These are phyloP conservation scores for Brachymystax lenok DNA, from an alignment of 2,797 vertebrate genomes.

Conservation along the genomic window DNA sequence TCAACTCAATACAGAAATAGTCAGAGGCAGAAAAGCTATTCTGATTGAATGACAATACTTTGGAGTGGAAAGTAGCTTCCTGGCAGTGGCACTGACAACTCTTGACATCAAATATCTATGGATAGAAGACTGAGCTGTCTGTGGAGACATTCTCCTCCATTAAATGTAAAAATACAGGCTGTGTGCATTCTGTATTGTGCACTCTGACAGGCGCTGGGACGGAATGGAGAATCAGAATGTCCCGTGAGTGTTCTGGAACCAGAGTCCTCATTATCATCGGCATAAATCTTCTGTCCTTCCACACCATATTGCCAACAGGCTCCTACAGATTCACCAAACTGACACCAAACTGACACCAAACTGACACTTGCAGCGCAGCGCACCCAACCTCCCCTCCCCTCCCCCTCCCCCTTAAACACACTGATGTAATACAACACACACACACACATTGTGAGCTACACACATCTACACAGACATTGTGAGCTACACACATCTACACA, in stretches of 20 bases:
- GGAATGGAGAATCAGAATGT: conserved; percentile 33
- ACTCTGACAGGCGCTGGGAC: conserved; percentile 52
- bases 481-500: no score
- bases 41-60: conserved; percentile 70
- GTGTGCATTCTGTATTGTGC: conserved; percentile 34
- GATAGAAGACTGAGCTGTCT: conserved; percentile 26
- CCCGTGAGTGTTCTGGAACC: conserved; percentile 62
- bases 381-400: conserved; percentile 24
- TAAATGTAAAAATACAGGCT: conserved; percentile 55
- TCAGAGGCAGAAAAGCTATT: conserved; percentile 31
- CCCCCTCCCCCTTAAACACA: conserved; percentile 43
- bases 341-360: conserved; percentile 49
- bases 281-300: background rate
- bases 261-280: conserved; percentile 42
- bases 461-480: no score
- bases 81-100: conserved; percentile 52
- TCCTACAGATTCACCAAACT: conserved; percentile 50
- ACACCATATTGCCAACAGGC: conserved; percentile 62
- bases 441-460: no score
- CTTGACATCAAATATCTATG: conserved; percentile 51
- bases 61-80: conserved; percentile 54
- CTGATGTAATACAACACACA: background rate
- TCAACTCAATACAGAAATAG: conserved; percentile 55
- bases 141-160: conserved; percentile 50
- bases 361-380: conserved; percentile 52